A percentile compares a stretch with the other conserved stretches of the same genome.
Conservation (phyloP, 2,113 vertebrate species). For the Esox niger region DNA sequence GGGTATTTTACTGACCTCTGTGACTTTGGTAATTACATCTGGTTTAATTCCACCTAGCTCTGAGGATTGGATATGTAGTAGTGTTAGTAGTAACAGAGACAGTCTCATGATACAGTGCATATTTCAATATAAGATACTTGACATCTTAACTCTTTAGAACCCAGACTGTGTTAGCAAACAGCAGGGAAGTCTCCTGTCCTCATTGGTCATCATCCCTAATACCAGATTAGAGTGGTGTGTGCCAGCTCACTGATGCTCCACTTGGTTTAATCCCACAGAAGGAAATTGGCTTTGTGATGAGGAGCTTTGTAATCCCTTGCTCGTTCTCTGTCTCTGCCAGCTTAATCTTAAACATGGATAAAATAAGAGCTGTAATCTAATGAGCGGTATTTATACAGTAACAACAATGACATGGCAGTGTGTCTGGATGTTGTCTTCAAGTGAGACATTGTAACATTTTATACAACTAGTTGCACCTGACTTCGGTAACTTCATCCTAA, state of each 20-base stretch:
- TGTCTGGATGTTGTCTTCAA: not conserved
- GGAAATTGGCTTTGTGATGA: slow-evolving; percentile 42
- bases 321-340: slow-evolving; percentile 2
- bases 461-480: not conserved
- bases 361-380: slow-evolving; percentile 28
- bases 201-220: slow-evolving; percentile 41
- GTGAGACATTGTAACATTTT: not conserved
- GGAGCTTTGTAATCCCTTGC: slow-evolving; percentile 25
- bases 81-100: too few relatives aligned
- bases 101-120: too few relatives aligned
- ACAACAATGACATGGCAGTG: slow-evolving; percentile 18
- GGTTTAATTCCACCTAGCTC: too few relatives aligned
- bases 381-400: slow-evolving; percentile 7
- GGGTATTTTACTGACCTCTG: too few relatives aligned
- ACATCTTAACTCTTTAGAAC: not conserved
- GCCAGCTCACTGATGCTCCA: slow-evolving; percentile 44
- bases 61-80: too few relatives aligned
- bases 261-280: slow-evolving; percentile 50
- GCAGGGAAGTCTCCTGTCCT: slow-evolving; percentile 2
- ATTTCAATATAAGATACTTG: too few relatives aligned
- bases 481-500: not conserved
- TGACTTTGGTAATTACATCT: too few relatives aligned
- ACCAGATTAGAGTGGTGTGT: slow-evolving; percentile 51
- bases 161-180: not conserved
- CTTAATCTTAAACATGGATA: not conserved